Base-by-base conservation (phyloP, 2,888 invertebrate genomes). In the Ophion ventricosus region DNA sequence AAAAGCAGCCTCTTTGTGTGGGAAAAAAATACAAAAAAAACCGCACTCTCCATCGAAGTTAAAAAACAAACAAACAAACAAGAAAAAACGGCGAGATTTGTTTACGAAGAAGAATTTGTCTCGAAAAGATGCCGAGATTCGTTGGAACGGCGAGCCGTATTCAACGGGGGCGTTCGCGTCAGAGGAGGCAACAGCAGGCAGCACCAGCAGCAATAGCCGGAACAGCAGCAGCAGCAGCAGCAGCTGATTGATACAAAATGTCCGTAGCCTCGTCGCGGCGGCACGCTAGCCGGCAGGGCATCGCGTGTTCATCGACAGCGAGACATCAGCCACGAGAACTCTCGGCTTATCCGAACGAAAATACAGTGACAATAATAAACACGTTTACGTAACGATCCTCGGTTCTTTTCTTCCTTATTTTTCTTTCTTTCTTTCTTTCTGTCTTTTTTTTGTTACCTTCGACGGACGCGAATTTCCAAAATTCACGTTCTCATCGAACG, bases 241-340 rank as follows among this genome's bases (percentile, higher is more conserved):
- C 85, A 85, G 85, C 85, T 85, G 85, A 85, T 85, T 85, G 85
- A 82, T 85, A 85, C 85, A 85, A 85, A 85, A 85, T 82, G 85
- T 82, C 85, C 79, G 85, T 70, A 80, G 82, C 64, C 80, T 85
- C 64, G 73, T 82, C 77, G 76, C 64, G 72, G 76, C 64, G 72
- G 80, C 83, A 80, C 82, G 85, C 80, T 85, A 82, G 82, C 85
- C 85, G 85, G 85, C 85, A 85, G 72, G 85, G 82, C 85, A 82
- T 85, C 79, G 85, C 73, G 82, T 67, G 76, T 64, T 76, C 49
- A 49, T 49, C 85, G 82, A 80, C 73, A 74, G 57, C 74, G 73
- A 80, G 80, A 73, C 80, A 80, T 64, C 85, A 76, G 73, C 85
- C 76, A 35, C 66, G 80, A 49, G 80, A 80, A 59, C 79, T 83